Evolutionary conservation across 1,140 invertebrate genomes (phyloP).

Genomic region (Diuraphis noxia): DNA sequence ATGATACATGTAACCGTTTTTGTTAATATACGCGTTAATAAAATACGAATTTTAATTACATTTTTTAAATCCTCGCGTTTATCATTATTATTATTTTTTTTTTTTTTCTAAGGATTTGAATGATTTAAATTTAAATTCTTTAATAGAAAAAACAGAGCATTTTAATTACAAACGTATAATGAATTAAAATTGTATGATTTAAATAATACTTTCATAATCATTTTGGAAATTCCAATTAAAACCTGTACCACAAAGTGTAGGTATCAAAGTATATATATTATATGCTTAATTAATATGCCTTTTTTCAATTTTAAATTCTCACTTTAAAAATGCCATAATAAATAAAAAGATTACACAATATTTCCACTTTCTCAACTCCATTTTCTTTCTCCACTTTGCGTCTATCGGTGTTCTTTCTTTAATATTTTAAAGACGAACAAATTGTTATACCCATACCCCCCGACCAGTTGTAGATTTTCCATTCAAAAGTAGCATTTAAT

Average conservation of each 20-base stretch:
- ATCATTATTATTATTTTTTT: neutral
- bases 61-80: constrained; percentile 4
- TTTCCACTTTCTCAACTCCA: neutral
- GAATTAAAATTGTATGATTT: constrained; percentile 21
- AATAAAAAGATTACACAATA: neutral
- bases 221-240: constrained; percentile 7
- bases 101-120: neutral
- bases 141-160: neutral
- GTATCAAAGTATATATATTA: neutral
- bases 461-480: neutral
- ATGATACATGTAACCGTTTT: neutral
- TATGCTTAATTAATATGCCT: neutral
- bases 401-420: neutral
- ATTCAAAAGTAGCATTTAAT: neutral
- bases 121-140: neutral
- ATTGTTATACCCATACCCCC: neutral
- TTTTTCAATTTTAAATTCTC: constrained; percentile 5
- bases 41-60: constrained; percentile 11
- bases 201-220: constrained; percentile 12
- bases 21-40: neutral
- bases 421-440: neutral
- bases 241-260: neutral
- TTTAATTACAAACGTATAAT: constrained; percentile 18
- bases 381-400: too few species aligned
- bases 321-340: neutral